These are phyloP conservation scores for Macropodus opercularis DNA, from an alignment of 2,797 vertebrate species.

Conservation along the genomic window DNA sequence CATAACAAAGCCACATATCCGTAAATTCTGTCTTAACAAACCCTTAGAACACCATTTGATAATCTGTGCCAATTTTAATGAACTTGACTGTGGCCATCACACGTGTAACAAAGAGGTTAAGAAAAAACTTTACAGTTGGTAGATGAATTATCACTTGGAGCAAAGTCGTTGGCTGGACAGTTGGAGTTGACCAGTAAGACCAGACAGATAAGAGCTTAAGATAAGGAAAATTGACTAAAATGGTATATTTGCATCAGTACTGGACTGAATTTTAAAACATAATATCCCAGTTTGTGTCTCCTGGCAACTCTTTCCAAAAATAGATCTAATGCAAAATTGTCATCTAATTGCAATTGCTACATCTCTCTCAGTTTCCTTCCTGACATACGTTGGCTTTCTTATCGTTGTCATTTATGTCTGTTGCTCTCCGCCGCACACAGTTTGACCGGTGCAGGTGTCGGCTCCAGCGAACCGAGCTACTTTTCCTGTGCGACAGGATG, in stretches of 20 bases:
- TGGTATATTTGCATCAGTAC: constrained; percentile 45
- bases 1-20: constrained; percentile 9
- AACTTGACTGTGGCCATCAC: constrained; percentile 9
- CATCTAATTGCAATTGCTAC: constrained; percentile 49
- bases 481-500: constrained; percentile 76
- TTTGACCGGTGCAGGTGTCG: constrained; percentile 57
- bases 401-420: constrained; percentile 19
- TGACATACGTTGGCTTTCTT: constrained; percentile 18
- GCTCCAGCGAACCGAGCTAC: constrained; percentile 60
- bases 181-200: too few species aligned
- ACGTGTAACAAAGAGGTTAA: constrained; percentile 28
- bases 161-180: constrained; percentile 69
- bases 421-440: background rate
- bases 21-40: constrained; percentile 18
- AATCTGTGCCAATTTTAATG: constrained; percentile 7
- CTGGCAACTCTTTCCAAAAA: constrained; percentile 31
- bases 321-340: constrained; percentile 29
- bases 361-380: constrained; percentile 33
- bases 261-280: constrained; percentile 36
- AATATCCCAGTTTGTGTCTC: constrained; percentile 32
- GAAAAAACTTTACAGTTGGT: constrained; percentile 36
- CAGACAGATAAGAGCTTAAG: too few species aligned
- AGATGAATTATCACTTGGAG: constrained; percentile 62
- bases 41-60: background rate
- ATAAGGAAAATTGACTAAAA: constrained; percentile 40